These are phyloP conservation scores for Procambarus virginalis DNA, from an alignment of 1,140 invertebrate species.

Conservation along the genomic window DNA sequence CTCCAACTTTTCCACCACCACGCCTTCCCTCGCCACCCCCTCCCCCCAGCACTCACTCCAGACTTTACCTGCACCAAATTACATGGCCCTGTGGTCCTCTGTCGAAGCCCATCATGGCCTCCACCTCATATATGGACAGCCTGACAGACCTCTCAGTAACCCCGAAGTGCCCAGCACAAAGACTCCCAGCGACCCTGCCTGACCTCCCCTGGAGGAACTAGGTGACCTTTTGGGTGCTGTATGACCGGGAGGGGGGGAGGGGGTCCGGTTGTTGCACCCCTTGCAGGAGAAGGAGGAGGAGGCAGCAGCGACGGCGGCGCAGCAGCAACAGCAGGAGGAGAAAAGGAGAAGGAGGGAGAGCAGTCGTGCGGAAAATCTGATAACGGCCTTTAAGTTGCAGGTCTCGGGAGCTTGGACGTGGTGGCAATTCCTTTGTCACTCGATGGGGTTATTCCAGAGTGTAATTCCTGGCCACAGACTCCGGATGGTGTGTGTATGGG, in stretches of 20 bases:
- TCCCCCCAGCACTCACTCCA: background rate
- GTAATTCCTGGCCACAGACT: too few relatives aligned
- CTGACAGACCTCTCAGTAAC: constrained; percentile 55
- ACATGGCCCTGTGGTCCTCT: constrained; percentile 44
- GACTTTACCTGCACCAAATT: constrained; percentile 42
- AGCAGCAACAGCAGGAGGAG: background rate
- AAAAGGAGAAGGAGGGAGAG: background rate
- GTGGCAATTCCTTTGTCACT: constrained; percentile 54
- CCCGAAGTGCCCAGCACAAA: constrained; percentile 36
- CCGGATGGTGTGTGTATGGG: background rate
- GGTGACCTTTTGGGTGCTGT: constrained; percentile 59
- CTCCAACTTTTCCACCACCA: background rate
- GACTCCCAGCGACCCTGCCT: constrained; percentile 41
- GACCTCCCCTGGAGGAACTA: constrained; percentile 48
- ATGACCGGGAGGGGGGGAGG: constrained; percentile 16
- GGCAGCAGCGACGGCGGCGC: background rate
- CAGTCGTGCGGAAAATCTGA: constrained; percentile 62
- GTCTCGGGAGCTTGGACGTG: constrained; percentile 18
- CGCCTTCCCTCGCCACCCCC: background rate
- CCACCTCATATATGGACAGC: constrained; percentile 48
- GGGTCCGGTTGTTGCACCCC: constrained; percentile 58
- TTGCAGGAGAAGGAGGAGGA: too few relatives aligned
- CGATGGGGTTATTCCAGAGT: background rate
- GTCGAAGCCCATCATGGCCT: constrained; percentile 47
- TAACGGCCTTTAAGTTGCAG: constrained; percentile 33